Percentiles rank a stretch among this genome's conserved stretches.
Evolutionary conservation across 2,797 vertebrate genomes (phyloP).

Genomic region (Mormyrops attenuatus): DNA sequence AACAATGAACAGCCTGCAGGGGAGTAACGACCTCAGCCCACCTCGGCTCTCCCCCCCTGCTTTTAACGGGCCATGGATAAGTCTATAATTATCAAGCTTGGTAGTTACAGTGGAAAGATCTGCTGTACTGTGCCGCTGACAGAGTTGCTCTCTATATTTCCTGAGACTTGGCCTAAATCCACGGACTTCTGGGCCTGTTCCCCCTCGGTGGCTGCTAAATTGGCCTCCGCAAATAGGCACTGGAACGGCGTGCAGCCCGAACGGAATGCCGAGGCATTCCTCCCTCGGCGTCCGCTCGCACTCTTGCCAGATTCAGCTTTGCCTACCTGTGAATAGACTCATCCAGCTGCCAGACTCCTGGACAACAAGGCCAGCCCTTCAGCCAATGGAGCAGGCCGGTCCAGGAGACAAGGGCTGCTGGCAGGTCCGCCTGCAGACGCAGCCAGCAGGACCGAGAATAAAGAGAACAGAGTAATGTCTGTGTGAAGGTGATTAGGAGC

Average conservation of each 20-base stretch:
- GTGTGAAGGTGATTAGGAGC: not conserved
- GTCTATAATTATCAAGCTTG: not conserved
- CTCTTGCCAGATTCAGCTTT: not conserved
- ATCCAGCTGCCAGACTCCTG: not conserved
- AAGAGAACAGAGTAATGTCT: not conserved
- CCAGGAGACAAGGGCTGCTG: not conserved
- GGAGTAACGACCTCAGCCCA: not conserved
- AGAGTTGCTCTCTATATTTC: not conserved
- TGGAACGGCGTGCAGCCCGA: not conserved
- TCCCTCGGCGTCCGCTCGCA: not conserved
- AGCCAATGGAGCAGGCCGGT: not conserved
- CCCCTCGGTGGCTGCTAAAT: not conserved
- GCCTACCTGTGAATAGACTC: not conserved
- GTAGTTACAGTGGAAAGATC: slow-evolving; percentile 1
- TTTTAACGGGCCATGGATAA: not conserved
- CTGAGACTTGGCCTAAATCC: not conserved
- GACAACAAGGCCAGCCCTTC: not conserved
- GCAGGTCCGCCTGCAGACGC: not conserved
- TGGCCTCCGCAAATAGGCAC: not conserved
- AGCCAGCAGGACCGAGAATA: not conserved
- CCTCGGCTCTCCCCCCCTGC: not conserved
- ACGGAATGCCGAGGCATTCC: not conserved
- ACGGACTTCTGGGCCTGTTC: not conserved
- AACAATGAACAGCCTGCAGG: not conserved
- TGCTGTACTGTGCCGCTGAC: not conserved